These are phyloP conservation scores for Heliocidaris tuberculata DNA, from an alignment of 35 echinoderm and acorn worm genomes.

Conservation along the genomic window DNA sequence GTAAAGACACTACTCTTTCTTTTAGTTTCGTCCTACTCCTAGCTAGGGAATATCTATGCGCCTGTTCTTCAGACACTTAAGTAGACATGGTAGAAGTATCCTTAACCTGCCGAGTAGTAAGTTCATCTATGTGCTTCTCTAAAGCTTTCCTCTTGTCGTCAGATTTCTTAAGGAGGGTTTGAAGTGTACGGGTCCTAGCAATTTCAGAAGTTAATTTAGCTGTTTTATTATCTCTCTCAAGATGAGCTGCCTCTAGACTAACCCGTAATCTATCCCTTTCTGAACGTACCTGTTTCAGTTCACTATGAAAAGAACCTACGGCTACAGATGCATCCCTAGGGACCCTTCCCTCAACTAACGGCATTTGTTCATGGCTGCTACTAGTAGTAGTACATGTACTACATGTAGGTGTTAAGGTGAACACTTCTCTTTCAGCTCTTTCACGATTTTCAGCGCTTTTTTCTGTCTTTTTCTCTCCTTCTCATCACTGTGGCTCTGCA, in stretches of 20 bases:
- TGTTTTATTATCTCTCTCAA: background rate
- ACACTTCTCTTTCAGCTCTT: background rate
- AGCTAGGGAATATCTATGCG: too few species aligned
- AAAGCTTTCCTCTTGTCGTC: background rate
- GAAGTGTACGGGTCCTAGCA: background rate
- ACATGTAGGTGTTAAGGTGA: background rate
- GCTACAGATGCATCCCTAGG: background rate
- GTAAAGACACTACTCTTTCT: background rate
- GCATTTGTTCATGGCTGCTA: background rate
- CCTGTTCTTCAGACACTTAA: background rate
- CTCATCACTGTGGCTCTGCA: too few species aligned
- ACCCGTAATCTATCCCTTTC: background rate
- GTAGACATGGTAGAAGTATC: too few species aligned
- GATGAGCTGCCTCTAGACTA: background rate
- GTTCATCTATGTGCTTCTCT: background rate
- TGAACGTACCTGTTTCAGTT: background rate
- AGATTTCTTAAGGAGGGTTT: background rate
- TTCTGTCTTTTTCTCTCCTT: background rate
- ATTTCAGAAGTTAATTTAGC: background rate
- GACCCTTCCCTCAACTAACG: too few species aligned
- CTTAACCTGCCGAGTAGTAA: too few species aligned
- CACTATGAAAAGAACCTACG: background rate
- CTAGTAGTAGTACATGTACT: background rate
- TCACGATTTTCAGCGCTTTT: background rate
- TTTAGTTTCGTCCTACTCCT: background rate